Evolutionary conservation across 2,888 invertebrate species (phyloP).

Genomic region (Aphodius granarius): DNA sequence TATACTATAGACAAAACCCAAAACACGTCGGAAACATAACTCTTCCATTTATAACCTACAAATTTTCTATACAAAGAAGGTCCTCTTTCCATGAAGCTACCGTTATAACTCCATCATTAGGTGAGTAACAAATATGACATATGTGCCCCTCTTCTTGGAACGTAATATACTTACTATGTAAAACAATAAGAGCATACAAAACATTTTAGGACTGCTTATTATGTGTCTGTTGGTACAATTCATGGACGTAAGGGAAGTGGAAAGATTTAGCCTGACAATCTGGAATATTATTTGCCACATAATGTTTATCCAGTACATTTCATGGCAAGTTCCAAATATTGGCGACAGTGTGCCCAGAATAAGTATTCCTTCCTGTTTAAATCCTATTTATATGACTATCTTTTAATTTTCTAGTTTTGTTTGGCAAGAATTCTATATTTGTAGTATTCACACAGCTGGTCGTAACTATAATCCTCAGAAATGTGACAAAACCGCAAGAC

Average conservation of each 20-base stretch:
- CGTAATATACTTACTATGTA: too few relatives aligned
- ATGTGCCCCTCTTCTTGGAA: too few relatives aligned
- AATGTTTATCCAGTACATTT: conserved; percentile 61
- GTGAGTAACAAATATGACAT: too few relatives aligned
- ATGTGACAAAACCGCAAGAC: conserved; percentile 36
- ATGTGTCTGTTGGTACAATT: conserved; percentile 62
- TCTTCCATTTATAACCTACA: conserved; percentile 62
- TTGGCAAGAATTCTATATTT: conserved; percentile 42
- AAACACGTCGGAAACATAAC: conserved; percentile 62
- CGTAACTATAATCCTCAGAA: conserved; percentile 44
- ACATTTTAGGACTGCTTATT: conserved; percentile 56
- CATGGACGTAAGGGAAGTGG: conserved; percentile 60
- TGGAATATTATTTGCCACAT: conserved; percentile 66
- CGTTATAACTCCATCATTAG: conserved; percentile 60
- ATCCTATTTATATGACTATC: not conserved
- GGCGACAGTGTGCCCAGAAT: conserved; percentile 63
- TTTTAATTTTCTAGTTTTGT: conserved; percentile 41
- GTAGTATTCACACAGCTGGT: conserved; percentile 39
- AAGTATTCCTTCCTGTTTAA: conserved; percentile 44
- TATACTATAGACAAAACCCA: conserved; percentile 55
- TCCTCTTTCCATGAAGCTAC: conserved; percentile 60
- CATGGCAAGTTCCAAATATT: conserved; percentile 63
- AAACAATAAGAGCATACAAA: too few relatives aligned
- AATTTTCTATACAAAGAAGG: conserved; percentile 61
- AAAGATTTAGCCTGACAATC: conserved; percentile 59